phyloP scores from a whole-genome alignment of 2,888 invertebrate genomes.

The Anaspis maculata region DNA sequence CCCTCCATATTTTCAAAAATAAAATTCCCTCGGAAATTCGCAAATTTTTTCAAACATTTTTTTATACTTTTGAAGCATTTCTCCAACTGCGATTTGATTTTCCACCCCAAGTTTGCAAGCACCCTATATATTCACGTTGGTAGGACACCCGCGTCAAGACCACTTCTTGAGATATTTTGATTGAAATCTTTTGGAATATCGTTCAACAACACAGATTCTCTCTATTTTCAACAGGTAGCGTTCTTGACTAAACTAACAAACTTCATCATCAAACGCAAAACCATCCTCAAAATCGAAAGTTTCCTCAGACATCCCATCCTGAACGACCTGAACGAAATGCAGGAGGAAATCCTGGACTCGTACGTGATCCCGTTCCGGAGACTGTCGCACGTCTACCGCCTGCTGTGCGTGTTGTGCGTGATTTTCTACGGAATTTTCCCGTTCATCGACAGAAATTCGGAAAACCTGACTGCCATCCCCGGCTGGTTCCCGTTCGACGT shows the following conservation, averaged over 20 bases:
- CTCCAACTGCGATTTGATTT: no score
- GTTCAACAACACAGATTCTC: no score
- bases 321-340: constrained; percentile 10
- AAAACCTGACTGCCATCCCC: constrained; percentile 16
- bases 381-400: constrained; percentile 9
- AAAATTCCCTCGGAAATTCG: no score
- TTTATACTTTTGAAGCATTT: no score
- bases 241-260: constrained; percentile 18
- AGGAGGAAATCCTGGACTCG: constrained; percentile 10
- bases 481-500: constrained; percentile 22
- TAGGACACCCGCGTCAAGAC: no score
- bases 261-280: constrained; percentile 12
- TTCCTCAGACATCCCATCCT: constrained; percentile 10
- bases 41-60: no score
- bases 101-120: no score
- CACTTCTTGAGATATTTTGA: no score
- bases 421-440: constrained; percentile 19
- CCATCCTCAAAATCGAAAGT: constrained; percentile 12
- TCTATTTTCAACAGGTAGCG: no score
- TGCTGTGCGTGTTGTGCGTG: constrained; percentile 10
- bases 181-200: no score
- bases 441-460: constrained; percentile 14
- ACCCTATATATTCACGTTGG: no score
- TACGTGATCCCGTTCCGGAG: constrained; percentile 8
- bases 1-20: no score